Conservation (phyloP, 2,797 vertebrate genomes). For the Liasis olivaceus region DNA sequence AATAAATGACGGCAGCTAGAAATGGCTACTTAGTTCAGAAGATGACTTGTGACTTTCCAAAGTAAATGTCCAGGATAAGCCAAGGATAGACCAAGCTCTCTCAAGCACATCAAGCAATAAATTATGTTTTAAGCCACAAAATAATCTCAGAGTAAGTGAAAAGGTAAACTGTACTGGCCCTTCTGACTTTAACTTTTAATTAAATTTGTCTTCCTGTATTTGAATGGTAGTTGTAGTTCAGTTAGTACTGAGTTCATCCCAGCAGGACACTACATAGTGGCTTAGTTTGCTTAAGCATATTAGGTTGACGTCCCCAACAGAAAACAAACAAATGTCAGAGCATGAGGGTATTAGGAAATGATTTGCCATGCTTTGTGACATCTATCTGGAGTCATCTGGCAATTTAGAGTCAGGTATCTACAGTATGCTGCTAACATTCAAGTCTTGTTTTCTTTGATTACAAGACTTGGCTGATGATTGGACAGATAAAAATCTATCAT, state of each 20-base stretch:
- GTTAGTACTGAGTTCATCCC: constrained; percentile 27
- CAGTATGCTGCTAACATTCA: background rate
- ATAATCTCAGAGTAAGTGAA: background rate
- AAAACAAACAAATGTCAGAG: constrained; percentile 52
- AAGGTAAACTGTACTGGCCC: background rate
- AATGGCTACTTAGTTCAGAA: background rate
- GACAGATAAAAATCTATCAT: no score
- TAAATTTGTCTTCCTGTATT: constrained; percentile 26
- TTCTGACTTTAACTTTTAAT: background rate
- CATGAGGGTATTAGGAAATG: constrained; percentile 58
- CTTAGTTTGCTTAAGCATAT: constrained; percentile 39
- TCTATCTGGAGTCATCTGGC: background rate
- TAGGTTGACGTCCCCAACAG: constrained; percentile 58
- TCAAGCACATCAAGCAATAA: background rate
- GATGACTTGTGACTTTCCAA: background rate
- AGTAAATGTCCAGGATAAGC: background rate
- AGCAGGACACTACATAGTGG: constrained; percentile 31
- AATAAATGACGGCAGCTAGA: background rate
- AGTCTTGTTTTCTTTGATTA: background rate
- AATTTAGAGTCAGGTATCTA: background rate
- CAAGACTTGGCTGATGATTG: background rate
- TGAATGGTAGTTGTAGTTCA: constrained; percentile 16
- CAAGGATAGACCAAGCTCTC: background rate
- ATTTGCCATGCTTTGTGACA: background rate
- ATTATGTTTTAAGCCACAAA: background rate